A percentile compares a stretch with the other conserved stretches of the same genome.
These are phyloP conservation scores for Cynoglossus semilaevis DNA, from an alignment of 2,113 vertebrate species.

Conservation along the genomic window DNA sequence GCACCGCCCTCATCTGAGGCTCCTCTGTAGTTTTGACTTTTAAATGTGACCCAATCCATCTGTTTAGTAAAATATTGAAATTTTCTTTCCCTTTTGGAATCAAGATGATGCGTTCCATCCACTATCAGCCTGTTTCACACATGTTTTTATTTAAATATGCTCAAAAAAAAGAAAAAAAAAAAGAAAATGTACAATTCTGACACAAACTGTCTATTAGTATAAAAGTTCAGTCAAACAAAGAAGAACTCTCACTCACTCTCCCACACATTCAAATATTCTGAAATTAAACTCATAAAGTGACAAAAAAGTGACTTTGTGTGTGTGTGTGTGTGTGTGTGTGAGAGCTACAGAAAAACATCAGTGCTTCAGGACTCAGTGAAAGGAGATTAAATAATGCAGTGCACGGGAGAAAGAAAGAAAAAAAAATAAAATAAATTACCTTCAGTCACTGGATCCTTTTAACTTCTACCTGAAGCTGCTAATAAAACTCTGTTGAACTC, in stretches of 20 bases:
- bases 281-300: conserved; percentile 45
- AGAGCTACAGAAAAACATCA: conserved; percentile 61
- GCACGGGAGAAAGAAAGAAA: conserved; percentile 40
- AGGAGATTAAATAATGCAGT: conserved; percentile 53
- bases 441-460: conserved; percentile 19
- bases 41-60: too few relatives aligned
- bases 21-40: too few relatives aligned
- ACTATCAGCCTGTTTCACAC: conserved; percentile 34
- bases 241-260: conserved; percentile 21
- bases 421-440: too few relatives aligned
- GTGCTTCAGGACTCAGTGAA: conserved; percentile 52
- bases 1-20: too few relatives aligned
- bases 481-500: conserved; percentile 9
- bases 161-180: conserved; percentile 57
- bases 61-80: too few relatives aligned
- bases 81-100: too few relatives aligned
- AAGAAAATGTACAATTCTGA: conserved; percentile 61
- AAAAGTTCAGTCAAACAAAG: conserved; percentile 62
- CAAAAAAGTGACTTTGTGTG: conserved; percentile 25
- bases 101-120: not conserved
- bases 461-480: not conserved
- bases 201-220: conserved; percentile 48
- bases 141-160: conserved; percentile 72
- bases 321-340: conserved; percentile 17
- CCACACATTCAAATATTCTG: conserved; percentile 17